These are phyloP conservation scores for Porites rus DNA, from an alignment of 92 coral and sea anemone species.

Conservation along the genomic window DNA sequence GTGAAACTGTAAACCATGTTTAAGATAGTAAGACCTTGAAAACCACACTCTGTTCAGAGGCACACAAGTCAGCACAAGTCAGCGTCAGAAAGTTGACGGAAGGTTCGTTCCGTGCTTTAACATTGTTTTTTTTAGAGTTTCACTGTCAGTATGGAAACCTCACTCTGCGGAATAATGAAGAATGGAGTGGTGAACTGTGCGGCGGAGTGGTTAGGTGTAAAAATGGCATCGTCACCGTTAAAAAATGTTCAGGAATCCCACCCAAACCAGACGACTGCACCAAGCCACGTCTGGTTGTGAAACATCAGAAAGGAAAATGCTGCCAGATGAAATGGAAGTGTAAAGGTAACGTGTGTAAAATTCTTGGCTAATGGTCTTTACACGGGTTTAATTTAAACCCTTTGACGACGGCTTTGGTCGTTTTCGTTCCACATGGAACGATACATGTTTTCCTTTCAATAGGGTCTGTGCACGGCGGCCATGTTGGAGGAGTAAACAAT, in stretches of 20 bases:
- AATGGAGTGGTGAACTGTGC: slow-evolving; percentile 89
- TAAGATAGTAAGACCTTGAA: too few species aligned
- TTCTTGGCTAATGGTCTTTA: background rate
- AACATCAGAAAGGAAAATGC: slow-evolving; percentile 75
- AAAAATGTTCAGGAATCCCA: slow-evolving; percentile 83
- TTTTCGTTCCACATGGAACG: too few species aligned
- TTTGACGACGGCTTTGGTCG: too few species aligned
- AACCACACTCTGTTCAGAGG: too few species aligned
- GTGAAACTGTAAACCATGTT: too few species aligned
- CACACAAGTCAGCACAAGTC: too few species aligned
- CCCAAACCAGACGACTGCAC: slow-evolving; percentile 81
- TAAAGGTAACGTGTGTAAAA: slow-evolving; percentile 52
- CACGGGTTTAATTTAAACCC: background rate
- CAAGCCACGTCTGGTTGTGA: slow-evolving; percentile 68
- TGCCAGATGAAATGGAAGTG: slow-evolving; percentile 87
- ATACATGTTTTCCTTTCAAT: too few species aligned
- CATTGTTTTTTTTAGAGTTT: slow-evolving; percentile 47
- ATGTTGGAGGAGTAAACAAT: too few species aligned
- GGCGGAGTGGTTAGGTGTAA: slow-evolving; percentile 84
- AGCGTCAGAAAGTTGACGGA: too few species aligned
- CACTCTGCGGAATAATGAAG: slow-evolving; percentile 77
- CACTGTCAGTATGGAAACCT: slow-evolving; percentile 83
- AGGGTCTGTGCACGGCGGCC: too few species aligned
- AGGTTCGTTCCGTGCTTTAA: too few species aligned
- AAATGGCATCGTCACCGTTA: slow-evolving; percentile 70